Evolutionary conservation across 2,888 invertebrate species (phyloP).

Genomic region (Sepioteuthis lessoniana): DNA sequence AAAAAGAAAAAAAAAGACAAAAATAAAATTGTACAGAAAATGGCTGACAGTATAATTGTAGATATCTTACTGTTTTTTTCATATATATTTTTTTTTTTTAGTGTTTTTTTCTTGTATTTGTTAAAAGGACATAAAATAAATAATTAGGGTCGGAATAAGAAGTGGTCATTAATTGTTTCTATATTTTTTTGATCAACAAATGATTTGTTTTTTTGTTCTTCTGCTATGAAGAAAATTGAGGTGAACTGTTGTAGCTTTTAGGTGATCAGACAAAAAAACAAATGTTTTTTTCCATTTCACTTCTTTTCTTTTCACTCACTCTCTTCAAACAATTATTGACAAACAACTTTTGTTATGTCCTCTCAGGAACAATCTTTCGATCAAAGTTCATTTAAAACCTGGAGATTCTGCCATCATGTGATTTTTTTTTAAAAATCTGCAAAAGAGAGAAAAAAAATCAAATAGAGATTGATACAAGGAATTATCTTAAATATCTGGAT

Average conservation of each 20-base stretch:
- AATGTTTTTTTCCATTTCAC: neutral
- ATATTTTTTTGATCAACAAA: neutral
- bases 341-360: neutral
- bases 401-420: neutral
- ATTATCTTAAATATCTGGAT: too few species aligned
- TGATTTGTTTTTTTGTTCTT: neutral
- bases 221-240: constrained; percentile 16
- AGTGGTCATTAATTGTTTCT: neutral
- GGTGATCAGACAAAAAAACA: neutral
- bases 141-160: neutral
- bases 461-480: too few species aligned
- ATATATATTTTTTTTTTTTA: neutral
- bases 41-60: neutral
- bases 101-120: too few species aligned
- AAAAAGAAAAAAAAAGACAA: neutral
- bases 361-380: neutral
- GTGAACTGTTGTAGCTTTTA: too few species aligned
- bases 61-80: neutral
- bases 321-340: neutral
- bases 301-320: neutral
- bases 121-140: neutral
- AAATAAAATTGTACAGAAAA: neutral
- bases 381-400: neutral
- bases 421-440: neutral
- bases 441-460: neutral